Evolutionary conservation across 2,888 invertebrate genomes (phyloP).

Genomic region (Drosophila paranaensis): DNA sequence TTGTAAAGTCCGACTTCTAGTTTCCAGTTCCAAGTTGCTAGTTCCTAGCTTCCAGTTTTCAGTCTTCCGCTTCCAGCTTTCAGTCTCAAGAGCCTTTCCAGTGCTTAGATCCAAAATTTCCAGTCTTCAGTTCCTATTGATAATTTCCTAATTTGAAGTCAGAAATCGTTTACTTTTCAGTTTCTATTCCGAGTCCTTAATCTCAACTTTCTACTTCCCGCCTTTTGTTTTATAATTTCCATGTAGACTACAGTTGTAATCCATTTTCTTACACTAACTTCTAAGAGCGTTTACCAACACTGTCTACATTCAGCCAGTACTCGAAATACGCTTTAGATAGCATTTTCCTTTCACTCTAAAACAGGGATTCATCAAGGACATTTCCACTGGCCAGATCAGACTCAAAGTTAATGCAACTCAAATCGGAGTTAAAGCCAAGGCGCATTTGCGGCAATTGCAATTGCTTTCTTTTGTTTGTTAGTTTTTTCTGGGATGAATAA

Average conservation of each 20-base stretch:
- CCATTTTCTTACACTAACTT: too few species aligned
- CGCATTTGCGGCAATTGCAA: constrained; percentile 14
- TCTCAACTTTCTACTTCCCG: too few species aligned
- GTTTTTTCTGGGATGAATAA: constrained; percentile 38
- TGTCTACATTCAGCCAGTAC: too few species aligned
- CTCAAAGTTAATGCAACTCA: neutral
- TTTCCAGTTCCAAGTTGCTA: neutral
- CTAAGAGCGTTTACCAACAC: too few species aligned
- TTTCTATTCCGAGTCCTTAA: too few species aligned
- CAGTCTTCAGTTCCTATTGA: neutral
- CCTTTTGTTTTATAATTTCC: too few species aligned
- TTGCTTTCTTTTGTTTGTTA: constrained; percentile 1
- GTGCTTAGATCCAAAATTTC: neutral
- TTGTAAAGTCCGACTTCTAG: neutral
- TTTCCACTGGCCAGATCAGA: neutral
- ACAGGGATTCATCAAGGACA: neutral
- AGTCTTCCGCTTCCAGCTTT: too few species aligned
- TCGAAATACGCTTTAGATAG: too few species aligned
- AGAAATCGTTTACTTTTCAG: too few species aligned
- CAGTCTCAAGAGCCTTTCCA: neutral
- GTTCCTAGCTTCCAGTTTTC: too few species aligned
- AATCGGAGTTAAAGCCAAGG: neutral
- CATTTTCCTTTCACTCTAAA: too few species aligned
- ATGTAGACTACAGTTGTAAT: too few species aligned
- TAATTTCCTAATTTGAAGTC: neutral